Base-by-base conservation (phyloP, 2,113 vertebrate species). In the Rhinolophus sinicus region DNA sequence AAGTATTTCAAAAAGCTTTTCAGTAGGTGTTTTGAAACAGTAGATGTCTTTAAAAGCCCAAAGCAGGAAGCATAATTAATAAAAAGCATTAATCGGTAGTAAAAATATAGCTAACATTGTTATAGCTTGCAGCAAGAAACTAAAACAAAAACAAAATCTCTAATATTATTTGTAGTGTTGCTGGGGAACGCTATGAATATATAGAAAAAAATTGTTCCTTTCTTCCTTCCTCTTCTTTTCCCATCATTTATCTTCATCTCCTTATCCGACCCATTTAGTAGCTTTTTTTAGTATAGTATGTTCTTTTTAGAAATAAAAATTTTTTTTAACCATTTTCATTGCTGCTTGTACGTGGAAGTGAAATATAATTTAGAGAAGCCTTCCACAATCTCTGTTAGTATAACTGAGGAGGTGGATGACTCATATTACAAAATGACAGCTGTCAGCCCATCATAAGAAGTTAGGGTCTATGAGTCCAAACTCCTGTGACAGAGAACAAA, bases 61-160 rank as follows among this genome's bases (percentile, higher is more conserved):
- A 97, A 58, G 40, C 87, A 94, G 84, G 78, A 5, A 92, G 14
- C 19, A 65, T 54, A 86, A 88, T 70, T 85, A 76, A 38, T 64
- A 64, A 93, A 33, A 85, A 80, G 2, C 22, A 89, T 90, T 93
- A 75, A 11, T 78, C 58, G 8, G 67, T 81, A 75, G 9, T 21
- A 80, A 67, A 94, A 90, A 52, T 33, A 67, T 4, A 80, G 28
- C 3, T 90, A 78, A 77, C n/a, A 72, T 9, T 67, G 40, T 54
- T 47, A 62, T 21, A 52, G 8, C 38, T 81, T 47, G 6, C 44
- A 67, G 13, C 28, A 30, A 65, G 60, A 28, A 88, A 24, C 18
- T 65, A 50, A 64, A 69, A 28, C 30, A 33, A 69, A 78, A 90
- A 35, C 2, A 14, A 18, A 18, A 67, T 35, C 33, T 86, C 28